A percentile compares a stretch with the other conserved stretches of the same genome.
phyloP scores from a whole-genome alignment of 2,888 invertebrate genomes.

The Pseudococcus longispinus region DNA sequence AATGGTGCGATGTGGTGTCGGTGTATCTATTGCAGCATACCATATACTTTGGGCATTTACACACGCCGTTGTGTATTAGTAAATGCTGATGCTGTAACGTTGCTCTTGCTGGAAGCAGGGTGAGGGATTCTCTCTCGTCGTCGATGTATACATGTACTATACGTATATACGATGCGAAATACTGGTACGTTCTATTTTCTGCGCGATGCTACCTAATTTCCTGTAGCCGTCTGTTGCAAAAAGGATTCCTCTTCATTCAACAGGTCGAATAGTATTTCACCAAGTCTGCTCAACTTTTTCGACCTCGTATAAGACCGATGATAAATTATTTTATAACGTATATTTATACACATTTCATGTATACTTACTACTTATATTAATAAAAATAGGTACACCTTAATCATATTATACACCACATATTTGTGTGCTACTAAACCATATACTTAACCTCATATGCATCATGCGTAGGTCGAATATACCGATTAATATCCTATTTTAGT shows the following conservation, averaged over 20 bases:
- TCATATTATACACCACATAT: background rate
- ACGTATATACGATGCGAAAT: background rate
- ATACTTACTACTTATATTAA: background rate
- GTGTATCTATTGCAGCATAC: background rate
- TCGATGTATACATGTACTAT: background rate
- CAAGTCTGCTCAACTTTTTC: conserved; percentile 34
- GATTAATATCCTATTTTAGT: conserved; percentile 24
- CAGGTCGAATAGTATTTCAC: conserved; percentile 43
- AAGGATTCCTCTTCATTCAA: conserved; percentile 47
- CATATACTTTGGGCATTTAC: background rate
- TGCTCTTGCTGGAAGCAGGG: too few relatives aligned
- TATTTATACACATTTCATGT: too few relatives aligned
- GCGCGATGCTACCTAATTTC: conserved; percentile 50
- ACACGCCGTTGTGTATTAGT: conserved; percentile 20
- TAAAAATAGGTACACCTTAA: background rate
- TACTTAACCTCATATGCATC: background rate
- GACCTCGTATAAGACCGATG: conserved; percentile 28
- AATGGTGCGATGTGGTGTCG: too few relatives aligned
- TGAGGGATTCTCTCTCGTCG: background rate
- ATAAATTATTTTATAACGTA: background rate
- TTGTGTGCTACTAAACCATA: background rate
- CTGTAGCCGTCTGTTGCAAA: conserved; percentile 49
- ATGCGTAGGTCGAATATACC: background rate
- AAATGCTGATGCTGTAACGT: background rate
- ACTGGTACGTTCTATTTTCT: conserved; percentile 26